Conservation (phyloP, 1,140 invertebrate genomes). For the Drosophila grimshawi region DNA sequence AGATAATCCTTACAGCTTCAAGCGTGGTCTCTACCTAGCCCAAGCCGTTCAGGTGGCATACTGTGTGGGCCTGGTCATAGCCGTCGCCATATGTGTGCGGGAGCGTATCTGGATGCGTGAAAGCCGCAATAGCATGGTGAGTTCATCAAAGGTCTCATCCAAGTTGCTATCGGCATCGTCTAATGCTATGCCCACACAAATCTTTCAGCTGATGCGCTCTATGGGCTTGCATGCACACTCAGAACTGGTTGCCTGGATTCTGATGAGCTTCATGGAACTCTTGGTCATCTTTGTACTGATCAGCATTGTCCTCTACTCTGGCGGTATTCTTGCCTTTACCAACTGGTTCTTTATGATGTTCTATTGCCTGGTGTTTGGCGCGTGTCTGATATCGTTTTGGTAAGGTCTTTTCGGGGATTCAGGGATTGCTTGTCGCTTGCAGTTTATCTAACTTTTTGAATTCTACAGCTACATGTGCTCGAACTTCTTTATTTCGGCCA, state of each 20-base stretch:
- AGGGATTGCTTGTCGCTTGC: neutral
- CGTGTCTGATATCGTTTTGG: slow-evolving; percentile 88
- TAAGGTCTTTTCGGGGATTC: slow-evolving; percentile 63
- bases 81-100: slow-evolving; percentile 87
- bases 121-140: slow-evolving; percentile 88
- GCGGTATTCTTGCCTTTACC: slow-evolving; percentile 86
- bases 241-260: slow-evolving; percentile 87
- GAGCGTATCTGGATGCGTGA: slow-evolving; percentile 88
- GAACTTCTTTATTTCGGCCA: slow-evolving; percentile 87
- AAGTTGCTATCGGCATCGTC: neutral
- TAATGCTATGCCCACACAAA: neutral
- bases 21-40: slow-evolving; percentile 87
- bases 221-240: slow-evolving; percentile 88
- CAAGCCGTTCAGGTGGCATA: slow-evolving; percentile 87
- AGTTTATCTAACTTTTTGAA: neutral
- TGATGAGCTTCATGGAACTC: slow-evolving; percentile 86
- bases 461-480: slow-evolving; percentile 88
- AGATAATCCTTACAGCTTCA: slow-evolving; percentile 85
- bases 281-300: slow-evolving; percentile 85
- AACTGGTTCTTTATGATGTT: slow-evolving; percentile 86
- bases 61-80: slow-evolving; percentile 87
- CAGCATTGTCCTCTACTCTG: slow-evolving; percentile 85
- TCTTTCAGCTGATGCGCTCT: slow-evolving; percentile 87
- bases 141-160: neutral
- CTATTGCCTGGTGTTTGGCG: slow-evolving; percentile 86